Conservation (phyloP, 2,113 vertebrate genomes). For the Camelus bactrianus region DNA sequence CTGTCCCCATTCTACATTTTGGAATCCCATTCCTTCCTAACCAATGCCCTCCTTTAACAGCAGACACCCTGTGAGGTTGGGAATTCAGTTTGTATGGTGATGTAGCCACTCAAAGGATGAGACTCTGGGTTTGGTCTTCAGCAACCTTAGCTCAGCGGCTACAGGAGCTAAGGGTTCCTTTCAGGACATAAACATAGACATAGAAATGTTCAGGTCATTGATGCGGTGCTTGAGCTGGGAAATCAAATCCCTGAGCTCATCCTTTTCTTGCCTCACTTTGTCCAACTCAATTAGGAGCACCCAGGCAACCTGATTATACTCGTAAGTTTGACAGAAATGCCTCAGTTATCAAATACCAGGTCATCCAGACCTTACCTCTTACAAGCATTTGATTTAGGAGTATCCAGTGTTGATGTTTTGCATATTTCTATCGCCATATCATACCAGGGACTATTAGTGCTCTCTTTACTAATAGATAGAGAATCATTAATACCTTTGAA, state of each 20-base stretch:
- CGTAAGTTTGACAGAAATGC: conserved; percentile 11
- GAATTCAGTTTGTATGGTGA: conserved; percentile 12
- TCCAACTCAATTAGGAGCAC: neutral
- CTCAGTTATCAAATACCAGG: neutral
- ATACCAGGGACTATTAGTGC: neutral
- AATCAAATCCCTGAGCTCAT: neutral
- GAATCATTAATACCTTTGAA: neutral
- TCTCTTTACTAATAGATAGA: neutral
- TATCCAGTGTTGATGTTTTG: neutral
- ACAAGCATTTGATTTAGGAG: neutral
- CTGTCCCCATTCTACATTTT: neutral
- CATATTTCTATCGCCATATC: neutral
- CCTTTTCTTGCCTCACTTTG: neutral
- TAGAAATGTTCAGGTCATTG: neutral
- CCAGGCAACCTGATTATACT: neutral
- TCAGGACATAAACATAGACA: neutral
- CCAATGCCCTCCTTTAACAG: neutral
- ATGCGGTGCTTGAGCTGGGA: neutral
- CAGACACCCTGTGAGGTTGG: neutral
- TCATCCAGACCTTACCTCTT: neutral
- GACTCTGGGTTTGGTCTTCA: conserved; percentile 12
- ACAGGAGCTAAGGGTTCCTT: neutral
- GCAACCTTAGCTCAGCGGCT: neutral
- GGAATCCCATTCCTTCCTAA: neutral
- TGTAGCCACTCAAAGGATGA: neutral